Percentiles rank a stretch among this genome's conserved stretches.
phyloP scores from a whole-genome alignment of 2,797 vertebrate genomes.

The Crenuchus spilurus region DNA sequence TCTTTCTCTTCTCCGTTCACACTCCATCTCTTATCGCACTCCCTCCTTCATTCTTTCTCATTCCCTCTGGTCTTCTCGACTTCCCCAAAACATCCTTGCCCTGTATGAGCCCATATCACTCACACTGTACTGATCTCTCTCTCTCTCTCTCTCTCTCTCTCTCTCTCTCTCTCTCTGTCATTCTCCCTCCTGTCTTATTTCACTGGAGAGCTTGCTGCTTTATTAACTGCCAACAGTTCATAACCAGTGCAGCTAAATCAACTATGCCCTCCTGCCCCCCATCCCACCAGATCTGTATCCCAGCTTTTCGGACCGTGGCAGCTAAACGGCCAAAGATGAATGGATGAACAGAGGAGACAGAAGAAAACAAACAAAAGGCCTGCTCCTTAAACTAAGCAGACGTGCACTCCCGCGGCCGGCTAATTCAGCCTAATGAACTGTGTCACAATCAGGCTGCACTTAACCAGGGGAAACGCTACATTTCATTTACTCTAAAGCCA shows the following conservation, averaged over 20 bases:
- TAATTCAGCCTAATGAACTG: constrained; percentile 55
- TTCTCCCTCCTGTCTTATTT: constrained; percentile 12
- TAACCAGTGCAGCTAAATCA: constrained; percentile 40
- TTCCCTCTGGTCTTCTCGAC: constrained; percentile 14
- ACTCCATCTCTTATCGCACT: constrained; percentile 17
- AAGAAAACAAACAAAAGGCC: constrained; percentile 52
- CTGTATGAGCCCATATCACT: constrained; percentile 24
- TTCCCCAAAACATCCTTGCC: neutral
- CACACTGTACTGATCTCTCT: neutral
- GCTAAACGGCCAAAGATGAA: constrained; percentile 28
- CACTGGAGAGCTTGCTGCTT: constrained; percentile 40
- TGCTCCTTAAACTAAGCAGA: constrained; percentile 45
- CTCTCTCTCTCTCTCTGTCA: constrained; percentile 6
- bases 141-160: neutral
- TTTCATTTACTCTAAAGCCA: constrained; percentile 49
- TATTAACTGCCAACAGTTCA: constrained; percentile 54
- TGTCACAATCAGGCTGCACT: constrained; percentile 57
- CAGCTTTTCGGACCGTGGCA: constrained; percentile 9
- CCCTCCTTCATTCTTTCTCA: constrained; percentile 16
- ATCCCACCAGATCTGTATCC: constrained; percentile 9
- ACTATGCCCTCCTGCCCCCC: neutral
- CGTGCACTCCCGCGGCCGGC: constrained; percentile 8
- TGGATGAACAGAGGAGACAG: constrained; percentile 44
- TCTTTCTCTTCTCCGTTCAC: constrained; percentile 27
- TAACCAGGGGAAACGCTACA: constrained; percentile 43